Percentiles rank a stretch among this genome's conserved stretches.
These are phyloP conservation scores for Bucco capensis DNA, from an alignment of 2,113 vertebrate genomes.

Conservation along the genomic window DNA sequence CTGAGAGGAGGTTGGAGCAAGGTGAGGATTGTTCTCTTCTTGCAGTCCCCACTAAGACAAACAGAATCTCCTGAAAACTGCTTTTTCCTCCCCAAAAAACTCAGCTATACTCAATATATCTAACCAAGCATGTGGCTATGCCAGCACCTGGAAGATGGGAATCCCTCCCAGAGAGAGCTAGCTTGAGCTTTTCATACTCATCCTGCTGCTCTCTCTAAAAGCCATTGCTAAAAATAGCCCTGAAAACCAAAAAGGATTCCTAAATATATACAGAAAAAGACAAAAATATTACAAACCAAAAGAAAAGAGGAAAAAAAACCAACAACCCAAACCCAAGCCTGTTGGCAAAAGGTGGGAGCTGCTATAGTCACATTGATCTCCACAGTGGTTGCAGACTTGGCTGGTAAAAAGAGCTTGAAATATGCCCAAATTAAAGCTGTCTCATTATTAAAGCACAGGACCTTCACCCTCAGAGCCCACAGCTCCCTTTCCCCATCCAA, in stretches of 20 bases:
- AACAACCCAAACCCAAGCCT: not conserved
- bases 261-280: not conserved
- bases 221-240: not conserved
- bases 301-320: not conserved
- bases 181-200: not conserved
- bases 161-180: not conserved
- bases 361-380: rapidly evolving
- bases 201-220: slow-evolving; percentile 22
- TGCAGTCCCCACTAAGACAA: rapidly evolving
- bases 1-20: no score
- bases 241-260: not conserved
- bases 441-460: not conserved
- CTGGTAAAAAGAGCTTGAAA: not conserved
- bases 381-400: not conserved
- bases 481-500: not conserved
- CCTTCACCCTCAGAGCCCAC: not conserved
- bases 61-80: rapidly evolving
- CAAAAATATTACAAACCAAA: not conserved
- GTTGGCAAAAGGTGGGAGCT: not conserved
- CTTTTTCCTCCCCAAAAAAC: not conserved
- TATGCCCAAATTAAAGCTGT: rapidly evolving
- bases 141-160: not conserved
- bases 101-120: not conserved
- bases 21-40: no score
- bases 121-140: rapidly evolving